Conservation (phyloP, 53 echinoderm and acorn worm genomes). For the Temnopleurus reevesii region DNA sequence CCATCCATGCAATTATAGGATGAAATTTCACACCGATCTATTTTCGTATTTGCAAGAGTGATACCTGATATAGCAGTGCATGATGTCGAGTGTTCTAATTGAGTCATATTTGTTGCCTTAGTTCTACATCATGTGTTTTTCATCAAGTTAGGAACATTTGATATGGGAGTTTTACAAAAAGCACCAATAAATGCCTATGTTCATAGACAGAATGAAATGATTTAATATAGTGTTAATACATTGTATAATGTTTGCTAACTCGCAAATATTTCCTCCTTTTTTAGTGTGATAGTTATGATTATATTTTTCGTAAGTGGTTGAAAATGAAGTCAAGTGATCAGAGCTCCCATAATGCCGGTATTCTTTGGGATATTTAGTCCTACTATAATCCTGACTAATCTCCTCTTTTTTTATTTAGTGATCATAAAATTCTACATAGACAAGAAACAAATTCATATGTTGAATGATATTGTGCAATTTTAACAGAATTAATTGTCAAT, state of each 20-base stretch:
- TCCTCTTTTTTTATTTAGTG: no score
- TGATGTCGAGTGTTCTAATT: not conserved
- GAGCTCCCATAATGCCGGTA: no score
- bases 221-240: not conserved
- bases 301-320: no score
- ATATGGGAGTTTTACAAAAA: not conserved
- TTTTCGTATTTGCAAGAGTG: not conserved
- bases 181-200: not conserved
- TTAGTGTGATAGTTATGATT: not conserved
- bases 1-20: not conserved
- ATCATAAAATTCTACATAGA: no score
- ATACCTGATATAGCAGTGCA: not conserved
- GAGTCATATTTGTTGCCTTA: not conserved
- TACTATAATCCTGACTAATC: no score
- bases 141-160: not conserved
- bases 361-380: no score
- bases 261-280: not conserved
- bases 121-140: not conserved
- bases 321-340: no score
- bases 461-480: no score
- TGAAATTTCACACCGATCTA: not conserved
- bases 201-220: no score
- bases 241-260: not conserved
- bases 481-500: no score
- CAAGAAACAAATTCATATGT: no score